Conservation (phyloP, 1,140 invertebrate genomes). For the Capitella teleta region DNA sequence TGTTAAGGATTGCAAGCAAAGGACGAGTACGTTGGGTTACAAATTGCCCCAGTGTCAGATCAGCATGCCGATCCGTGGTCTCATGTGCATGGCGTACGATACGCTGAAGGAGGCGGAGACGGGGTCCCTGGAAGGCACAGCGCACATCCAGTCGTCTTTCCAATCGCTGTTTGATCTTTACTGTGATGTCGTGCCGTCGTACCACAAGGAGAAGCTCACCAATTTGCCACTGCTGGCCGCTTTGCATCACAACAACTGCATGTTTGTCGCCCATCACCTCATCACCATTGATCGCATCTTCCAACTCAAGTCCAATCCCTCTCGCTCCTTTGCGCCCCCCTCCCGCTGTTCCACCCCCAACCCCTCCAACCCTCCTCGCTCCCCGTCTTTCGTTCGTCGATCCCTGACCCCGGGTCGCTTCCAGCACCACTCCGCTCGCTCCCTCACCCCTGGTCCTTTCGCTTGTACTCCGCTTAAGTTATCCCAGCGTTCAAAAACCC, state of each 20-base stretch:
- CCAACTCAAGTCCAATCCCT: conserved; percentile 4
- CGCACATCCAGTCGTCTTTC: conserved; percentile 57
- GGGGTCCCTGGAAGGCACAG: conserved; percentile 46
- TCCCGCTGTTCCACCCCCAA: too few relatives aligned
- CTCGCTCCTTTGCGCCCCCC: too few relatives aligned
- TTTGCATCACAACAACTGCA: conserved; percentile 83
- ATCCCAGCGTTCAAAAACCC: too few relatives aligned
- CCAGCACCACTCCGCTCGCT: too few relatives aligned
- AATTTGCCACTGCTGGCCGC: conserved; percentile 74
- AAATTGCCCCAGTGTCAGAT: conserved; percentile 50
- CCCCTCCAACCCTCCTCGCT: too few relatives aligned
- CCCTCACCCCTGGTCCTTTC: too few relatives aligned
- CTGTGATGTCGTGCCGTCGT: conserved; percentile 59
- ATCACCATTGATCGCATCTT: conserved; percentile 53
- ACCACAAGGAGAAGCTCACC: conserved; percentile 65
- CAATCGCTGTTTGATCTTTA: conserved; percentile 69
- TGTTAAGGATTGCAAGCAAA: conserved; percentile 6
- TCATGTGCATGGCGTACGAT: conserved; percentile 57
- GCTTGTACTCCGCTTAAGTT: too few relatives aligned
- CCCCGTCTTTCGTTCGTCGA: too few relatives aligned
- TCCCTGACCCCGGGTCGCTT: not conserved
- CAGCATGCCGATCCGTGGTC: conserved; percentile 46
- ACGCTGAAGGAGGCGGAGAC: conserved; percentile 59
- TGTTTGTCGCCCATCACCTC: conserved; percentile 69
- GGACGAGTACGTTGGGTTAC: conserved; percentile 20